Percentiles rank a stretch among this genome's conserved stretches.
Conservation (phyloP, 2,797 vertebrate genomes). For the Thamnophis elegans region DNA sequence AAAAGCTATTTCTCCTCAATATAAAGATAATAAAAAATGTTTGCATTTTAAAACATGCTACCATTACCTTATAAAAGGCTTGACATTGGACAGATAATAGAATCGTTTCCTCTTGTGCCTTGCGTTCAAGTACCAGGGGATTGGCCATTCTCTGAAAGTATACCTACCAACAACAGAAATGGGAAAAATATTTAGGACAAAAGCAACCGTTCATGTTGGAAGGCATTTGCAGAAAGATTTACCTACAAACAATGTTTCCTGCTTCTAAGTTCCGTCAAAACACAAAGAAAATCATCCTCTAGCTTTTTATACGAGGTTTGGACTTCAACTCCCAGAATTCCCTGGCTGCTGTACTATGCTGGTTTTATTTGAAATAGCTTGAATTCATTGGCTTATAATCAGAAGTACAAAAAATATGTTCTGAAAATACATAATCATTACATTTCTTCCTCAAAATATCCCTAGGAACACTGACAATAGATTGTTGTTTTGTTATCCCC, state of each 20-base stretch:
- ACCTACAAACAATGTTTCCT: background rate
- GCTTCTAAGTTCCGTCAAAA: background rate
- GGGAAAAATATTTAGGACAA: background rate
- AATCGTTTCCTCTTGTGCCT: slow-evolving; percentile 83
- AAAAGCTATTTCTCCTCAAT: background rate
- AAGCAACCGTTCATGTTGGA: background rate
- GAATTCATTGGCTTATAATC: background rate
- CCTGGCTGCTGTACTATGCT: background rate
- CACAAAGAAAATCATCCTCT: background rate
- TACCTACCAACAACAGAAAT: slow-evolving; percentile 75
- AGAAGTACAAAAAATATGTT: background rate
- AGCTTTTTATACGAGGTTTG: background rate
- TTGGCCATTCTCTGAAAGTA: slow-evolving; percentile 85
- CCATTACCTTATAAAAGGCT: slow-evolving; percentile 81
- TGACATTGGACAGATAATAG: slow-evolving; percentile 81
- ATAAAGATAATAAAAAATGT: background rate
- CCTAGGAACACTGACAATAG: background rate
- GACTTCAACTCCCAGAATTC: background rate
- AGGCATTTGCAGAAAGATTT: background rate
- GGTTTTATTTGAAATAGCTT: background rate
- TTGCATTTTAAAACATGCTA: background rate
- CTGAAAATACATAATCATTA: background rate
- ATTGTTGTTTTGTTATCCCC: background rate
- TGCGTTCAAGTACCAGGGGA: slow-evolving; percentile 92
- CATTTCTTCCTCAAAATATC: background rate